phyloP scores from a whole-genome alignment of 2,797 vertebrate genomes.

The Bryconaethiops microstoma region DNA sequence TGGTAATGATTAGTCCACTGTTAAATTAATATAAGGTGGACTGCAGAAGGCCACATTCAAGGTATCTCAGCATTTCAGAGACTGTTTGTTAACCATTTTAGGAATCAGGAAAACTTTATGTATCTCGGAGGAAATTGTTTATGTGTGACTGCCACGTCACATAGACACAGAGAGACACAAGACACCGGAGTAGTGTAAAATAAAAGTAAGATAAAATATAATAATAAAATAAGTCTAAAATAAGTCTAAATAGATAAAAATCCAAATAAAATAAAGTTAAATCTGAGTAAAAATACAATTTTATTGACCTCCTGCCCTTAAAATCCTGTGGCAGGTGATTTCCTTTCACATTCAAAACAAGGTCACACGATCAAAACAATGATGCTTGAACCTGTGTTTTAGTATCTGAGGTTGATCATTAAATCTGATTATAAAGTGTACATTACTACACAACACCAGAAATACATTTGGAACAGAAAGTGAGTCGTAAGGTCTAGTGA shows the following conservation, averaged over 20 bases:
- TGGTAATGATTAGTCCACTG: conserved; percentile 49
- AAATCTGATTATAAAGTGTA: background rate
- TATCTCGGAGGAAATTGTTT: no score
- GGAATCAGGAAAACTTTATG: no score
- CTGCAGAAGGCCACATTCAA: background rate
- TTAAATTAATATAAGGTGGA: background rate
- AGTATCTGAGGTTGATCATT: conserved; percentile 30
- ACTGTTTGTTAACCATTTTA: conserved; percentile 67
- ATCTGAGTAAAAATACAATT: no score
- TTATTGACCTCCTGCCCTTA: conserved; percentile 51
- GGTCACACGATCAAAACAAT: conserved; percentile 54
- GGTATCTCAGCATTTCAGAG: background rate
- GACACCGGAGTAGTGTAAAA: no score
- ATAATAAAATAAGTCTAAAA: no score
- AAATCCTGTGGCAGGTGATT: conserved; percentile 43
- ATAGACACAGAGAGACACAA: no score
- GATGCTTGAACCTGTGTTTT: conserved; percentile 6
- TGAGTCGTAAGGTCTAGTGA: no score
- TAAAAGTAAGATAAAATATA: no score
- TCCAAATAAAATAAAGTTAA: no score
- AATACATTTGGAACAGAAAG: no score
- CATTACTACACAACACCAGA: background rate
- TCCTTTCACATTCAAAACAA: conserved; percentile 37
- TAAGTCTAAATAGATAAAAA: no score
- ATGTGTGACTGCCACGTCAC: no score